Evolutionary conservation across 2,888 invertebrate genomes (phyloP).

Genomic region (Hirtodrosophila trivittata): DNA sequence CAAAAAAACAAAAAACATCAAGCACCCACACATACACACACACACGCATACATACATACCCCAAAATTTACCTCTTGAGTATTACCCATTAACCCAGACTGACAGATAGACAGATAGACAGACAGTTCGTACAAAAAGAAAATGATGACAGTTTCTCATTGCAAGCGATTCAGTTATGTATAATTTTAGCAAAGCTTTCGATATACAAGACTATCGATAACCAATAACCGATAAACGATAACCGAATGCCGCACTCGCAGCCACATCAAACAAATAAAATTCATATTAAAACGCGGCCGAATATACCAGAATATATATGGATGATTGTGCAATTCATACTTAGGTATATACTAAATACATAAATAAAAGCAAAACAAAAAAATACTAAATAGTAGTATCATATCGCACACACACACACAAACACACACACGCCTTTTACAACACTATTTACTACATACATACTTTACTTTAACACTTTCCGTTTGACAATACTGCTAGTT

Average conservation of each 20-base stretch:
- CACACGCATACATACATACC: conserved; percentile 5
- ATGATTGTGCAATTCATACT: conserved; percentile 6
- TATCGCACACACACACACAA: neutral
- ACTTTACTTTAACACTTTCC: conserved; percentile 34
- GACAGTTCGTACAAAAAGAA: no score
- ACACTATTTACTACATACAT: conserved; percentile 10
- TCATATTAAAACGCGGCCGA: neutral
- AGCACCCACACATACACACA: conserved; percentile 11
- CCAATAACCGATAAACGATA: neutral
- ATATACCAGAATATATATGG: conserved; percentile 4
- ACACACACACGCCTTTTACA: conserved; percentile 1
- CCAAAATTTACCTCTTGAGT: conserved; percentile 46
- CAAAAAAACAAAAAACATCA: conserved; percentile 15
- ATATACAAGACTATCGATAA: neutral
- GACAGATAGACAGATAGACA: conserved; percentile 6
- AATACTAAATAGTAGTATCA: neutral
- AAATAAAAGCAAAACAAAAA: neutral
- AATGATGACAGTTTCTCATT: neutral
- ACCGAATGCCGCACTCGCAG: neutral
- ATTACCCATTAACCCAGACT: conserved; percentile 32
- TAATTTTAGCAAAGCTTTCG: neutral
- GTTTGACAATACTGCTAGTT: conserved; percentile 49
- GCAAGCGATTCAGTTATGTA: conserved; percentile 7
- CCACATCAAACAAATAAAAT: neutral
- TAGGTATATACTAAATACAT: neutral